These are phyloP conservation scores for Atta cephalotes DNA, from an alignment of 1,140 invertebrate species.

Conservation along the genomic window DNA sequence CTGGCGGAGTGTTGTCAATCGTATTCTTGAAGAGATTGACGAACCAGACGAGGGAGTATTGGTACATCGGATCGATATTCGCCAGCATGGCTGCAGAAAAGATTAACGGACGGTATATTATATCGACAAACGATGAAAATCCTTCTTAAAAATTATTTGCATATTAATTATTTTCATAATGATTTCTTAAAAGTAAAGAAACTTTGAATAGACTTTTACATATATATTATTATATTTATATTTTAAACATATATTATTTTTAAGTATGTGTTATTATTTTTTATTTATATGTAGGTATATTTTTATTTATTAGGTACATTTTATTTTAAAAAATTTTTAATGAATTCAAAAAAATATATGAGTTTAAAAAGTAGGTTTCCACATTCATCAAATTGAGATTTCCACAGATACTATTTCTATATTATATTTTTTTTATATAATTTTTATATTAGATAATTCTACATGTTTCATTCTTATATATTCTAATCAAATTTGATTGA, in stretches of 20 bases:
- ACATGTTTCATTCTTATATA: background rate
- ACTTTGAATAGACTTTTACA: background rate
- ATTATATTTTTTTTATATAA: no score
- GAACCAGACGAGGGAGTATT: conserved; percentile 98
- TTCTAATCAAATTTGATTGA: background rate
- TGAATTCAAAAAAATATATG: background rate
- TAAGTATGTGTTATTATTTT: background rate
- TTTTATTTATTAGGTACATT: no score
- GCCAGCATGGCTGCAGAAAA: conserved; percentile 90
- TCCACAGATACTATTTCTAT: no score
- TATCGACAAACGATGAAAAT: background rate
- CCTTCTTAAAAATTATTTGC: background rate
- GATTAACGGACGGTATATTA: background rate
- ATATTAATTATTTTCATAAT: background rate
- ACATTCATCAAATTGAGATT: background rate
- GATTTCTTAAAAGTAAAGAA: background rate
- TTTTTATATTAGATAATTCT: background rate
- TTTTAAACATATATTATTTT: background rate
- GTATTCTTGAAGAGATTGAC: conserved; percentile 95
- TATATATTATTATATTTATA: background rate
- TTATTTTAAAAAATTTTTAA: background rate
- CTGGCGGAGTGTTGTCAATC: conserved; percentile 96
- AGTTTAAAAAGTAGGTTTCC: background rate
- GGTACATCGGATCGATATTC: conserved; percentile 99
- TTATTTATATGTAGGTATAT: background rate